Base-by-base conservation (phyloP, 2,113 vertebrate genomes). In the Gambusia holbrooki region DNA sequence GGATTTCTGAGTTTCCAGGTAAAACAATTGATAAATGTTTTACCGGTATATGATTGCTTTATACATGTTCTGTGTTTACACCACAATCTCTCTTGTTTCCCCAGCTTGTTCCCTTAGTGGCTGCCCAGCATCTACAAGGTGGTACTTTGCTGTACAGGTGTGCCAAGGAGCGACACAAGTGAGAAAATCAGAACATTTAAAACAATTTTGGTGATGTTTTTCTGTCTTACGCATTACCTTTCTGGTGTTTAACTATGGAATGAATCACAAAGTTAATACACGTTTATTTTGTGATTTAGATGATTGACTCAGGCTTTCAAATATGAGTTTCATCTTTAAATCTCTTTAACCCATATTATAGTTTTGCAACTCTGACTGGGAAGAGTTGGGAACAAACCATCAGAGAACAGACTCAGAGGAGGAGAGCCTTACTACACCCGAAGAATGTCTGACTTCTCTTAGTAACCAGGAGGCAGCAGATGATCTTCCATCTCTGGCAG, bases 321-420 rank as follows among this genome's bases (percentile, higher is more conserved):
- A 12, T 11, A 32, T n/a, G 5, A 22, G 35, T 66, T 78, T 12
- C 29, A 5, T 67, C 7, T 29, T 79, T 62, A 60, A 51, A 48
- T 54, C 4, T 40, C 4, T 66, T 10, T 10, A 14, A 51, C 37
- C 66, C 67, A 37, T 78, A 64, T 76, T 84, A 22, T 75, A 93
- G 92, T 93, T 91, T 69, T 93, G 91, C 73, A 90, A 86, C 74
- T 74, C 83, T 35, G 88, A 91, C 30, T 93, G 92, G 92, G 87
- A 92, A 17, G 90, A 91, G 72, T 37, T 92, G 67, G 64, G 71
- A 4, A 32, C 74, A 17, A 45, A 42, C 25, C 73, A 58, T 29
- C 87, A 79, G 58, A 92, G 72, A 70, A 62, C 4, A 45, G 89
- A 92, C 35, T 9, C 77, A 54, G 90, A 88, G 35, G 89, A 92